phyloP scores from a whole-genome alignment of 2,888 invertebrate genomes.

The Pedicia rivosa region DNA sequence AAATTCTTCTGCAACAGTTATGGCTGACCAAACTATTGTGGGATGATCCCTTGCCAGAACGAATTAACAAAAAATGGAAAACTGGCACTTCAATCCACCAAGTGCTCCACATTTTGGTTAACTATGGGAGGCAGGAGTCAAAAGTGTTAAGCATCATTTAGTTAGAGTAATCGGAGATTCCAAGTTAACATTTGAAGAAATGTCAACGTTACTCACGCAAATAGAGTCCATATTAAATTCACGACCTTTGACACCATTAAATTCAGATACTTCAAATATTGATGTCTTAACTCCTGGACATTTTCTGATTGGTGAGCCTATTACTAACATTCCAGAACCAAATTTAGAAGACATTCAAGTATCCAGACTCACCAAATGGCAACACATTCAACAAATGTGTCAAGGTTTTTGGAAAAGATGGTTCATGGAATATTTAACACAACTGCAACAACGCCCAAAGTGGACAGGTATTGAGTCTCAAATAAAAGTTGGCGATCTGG shows the following conservation, averaged over 20 bases:
- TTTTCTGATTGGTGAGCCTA: not conserved
- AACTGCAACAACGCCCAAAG: slow-evolving; percentile 15
- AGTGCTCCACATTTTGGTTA: slow-evolving; percentile 16
- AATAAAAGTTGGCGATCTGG: too few relatives aligned
- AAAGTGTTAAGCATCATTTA: slow-evolving; percentile 15
- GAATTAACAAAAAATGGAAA: too few relatives aligned
- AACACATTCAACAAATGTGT: slow-evolving; percentile 14
- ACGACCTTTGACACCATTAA: slow-evolving; percentile 9
- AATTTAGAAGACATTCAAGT: not conserved
- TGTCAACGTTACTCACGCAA: slow-evolving; percentile 11
- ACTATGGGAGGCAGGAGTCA: too few relatives aligned
- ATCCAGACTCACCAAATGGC: slow-evolving; percentile 14
- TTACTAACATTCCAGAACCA: not conserved
- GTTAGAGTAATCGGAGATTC: slow-evolving; percentile 4
- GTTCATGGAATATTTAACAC: slow-evolving; percentile 15
- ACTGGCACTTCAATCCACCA: slow-evolving; percentile 18
- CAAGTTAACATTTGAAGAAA: not conserved
- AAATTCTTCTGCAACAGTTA: too few relatives aligned
- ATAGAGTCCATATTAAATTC: slow-evolving; percentile 14
- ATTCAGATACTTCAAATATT: not conserved
- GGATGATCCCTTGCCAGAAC: too few relatives aligned
- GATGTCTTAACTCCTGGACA: not conserved
- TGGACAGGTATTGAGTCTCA: slow-evolving; percentile 15
- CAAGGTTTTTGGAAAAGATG: slow-evolving; percentile 17
- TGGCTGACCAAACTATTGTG: too few relatives aligned